A percentile compares a stretch with the other conserved stretches of the same genome.
These are phyloP conservation scores for Chymomyza caudatula DNA, from an alignment of 2,888 invertebrate species.

Conservation along the genomic window DNA sequence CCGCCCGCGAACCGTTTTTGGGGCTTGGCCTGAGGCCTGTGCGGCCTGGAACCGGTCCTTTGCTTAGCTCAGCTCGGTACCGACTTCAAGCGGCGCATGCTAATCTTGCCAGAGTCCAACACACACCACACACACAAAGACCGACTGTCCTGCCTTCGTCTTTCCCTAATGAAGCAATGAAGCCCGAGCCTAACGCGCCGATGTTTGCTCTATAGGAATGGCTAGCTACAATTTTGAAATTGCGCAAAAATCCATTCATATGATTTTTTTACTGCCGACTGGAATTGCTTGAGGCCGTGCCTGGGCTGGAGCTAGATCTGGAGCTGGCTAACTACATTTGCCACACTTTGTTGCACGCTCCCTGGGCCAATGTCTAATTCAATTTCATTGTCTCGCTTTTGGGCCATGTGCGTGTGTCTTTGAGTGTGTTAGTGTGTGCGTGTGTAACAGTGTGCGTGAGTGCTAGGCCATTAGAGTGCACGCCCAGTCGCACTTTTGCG, in stretches of 20 bases:
- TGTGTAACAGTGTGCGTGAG: conserved; percentile 29
- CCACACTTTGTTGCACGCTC: conserved; percentile 22
- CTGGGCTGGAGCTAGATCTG: conserved; percentile 3
- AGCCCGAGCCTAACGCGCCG: conserved; percentile 30
- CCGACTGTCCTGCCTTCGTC: conserved; percentile 14
- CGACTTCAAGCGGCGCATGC: conserved; percentile 29
- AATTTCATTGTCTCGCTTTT: conserved; percentile 51
- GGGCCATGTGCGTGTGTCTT: background rate
- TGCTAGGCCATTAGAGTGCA: conserved; percentile 29
- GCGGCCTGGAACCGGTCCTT: conserved; percentile 51
- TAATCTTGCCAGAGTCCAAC: conserved; percentile 33
- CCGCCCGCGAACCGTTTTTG: conserved; percentile 40
- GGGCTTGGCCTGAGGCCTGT: conserved; percentile 35
- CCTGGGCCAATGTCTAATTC: conserved; percentile 48
- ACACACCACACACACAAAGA: background rate
- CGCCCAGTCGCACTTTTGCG: background rate
- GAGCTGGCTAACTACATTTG: conserved; percentile 13
- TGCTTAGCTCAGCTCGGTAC: too few species aligned
- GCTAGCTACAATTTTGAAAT: background rate
- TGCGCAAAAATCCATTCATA: background rate
- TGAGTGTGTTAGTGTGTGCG: background rate
- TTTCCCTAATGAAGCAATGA: conserved; percentile 58
- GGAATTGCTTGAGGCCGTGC: background rate
- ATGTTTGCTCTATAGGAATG: conserved; percentile 46
- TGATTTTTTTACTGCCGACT: conserved; percentile 11